Evolutionary conservation across 1,140 invertebrate species (phyloP).

Genomic region (Hyles euphorbiae): DNA sequence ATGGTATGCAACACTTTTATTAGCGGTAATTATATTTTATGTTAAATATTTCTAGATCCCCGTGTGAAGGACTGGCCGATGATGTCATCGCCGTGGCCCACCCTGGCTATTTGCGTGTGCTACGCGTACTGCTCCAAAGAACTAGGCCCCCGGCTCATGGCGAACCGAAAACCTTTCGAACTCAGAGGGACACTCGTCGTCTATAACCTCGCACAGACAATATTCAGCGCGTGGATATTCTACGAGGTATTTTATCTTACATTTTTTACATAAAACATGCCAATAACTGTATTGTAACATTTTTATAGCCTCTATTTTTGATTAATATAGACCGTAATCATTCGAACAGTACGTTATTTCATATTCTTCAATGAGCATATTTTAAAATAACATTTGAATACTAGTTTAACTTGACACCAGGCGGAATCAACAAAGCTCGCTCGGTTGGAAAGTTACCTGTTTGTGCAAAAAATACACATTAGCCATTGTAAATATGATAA

Average conservation of each 20-base stretch:
- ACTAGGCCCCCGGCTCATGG: conserved; percentile 91
- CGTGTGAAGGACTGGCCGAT: conserved; percentile 93
- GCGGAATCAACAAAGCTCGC: no score
- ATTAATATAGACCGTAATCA: no score
- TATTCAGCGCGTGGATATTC: conserved; percentile 94
- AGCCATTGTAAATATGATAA: no score
- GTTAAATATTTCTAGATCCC: conserved; percentile 81
- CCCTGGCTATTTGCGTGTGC: conserved; percentile 86
- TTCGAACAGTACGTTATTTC: no score
- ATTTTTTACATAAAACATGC: no score
- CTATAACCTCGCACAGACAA: conserved; percentile 92
- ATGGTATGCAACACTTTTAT: not conserved
- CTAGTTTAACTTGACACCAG: no score
- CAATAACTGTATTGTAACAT: no score
- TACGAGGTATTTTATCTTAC: conserved; percentile 82
- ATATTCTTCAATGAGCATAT: no score
- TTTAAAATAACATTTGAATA: no score
- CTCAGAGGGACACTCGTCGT: conserved; percentile 87
- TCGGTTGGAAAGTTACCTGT: no score
- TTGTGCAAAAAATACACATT: no score
- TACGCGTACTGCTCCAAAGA: conserved; percentile 91
- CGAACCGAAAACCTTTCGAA: conserved; percentile 91
- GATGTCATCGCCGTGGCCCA: conserved; percentile 94
- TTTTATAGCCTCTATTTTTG: no score
- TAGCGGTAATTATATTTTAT: not conserved